Base-by-base conservation (phyloP, 2,113 vertebrate species). In the Strix aluco region DNA sequence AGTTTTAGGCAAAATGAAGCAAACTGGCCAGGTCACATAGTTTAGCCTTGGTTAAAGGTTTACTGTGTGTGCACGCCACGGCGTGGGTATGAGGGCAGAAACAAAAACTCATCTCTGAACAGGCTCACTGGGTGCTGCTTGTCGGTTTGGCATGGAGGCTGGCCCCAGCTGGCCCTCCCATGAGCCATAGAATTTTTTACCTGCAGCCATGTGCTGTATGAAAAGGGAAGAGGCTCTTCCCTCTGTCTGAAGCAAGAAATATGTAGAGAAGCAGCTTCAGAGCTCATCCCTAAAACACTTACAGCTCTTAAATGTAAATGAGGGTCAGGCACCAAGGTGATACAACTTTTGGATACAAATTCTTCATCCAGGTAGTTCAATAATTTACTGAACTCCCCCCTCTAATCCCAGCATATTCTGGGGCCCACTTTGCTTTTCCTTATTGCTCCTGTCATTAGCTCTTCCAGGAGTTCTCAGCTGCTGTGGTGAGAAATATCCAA, bases 121-220 rank as follows among this genome's bases (percentile, higher is more conserved):
- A 6, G 47, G 65, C 20, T 65, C 3, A 0, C 17, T 0, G 1
- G 27, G 58, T 0, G 0, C 71, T 78, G 75, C 67, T 81, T 0
- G 0, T 54, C 4, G 0, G 36, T 40, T 83, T 2, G 3, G 42
- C 4, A 0, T 2, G 26, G n/a, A 47, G 46, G 10, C 38, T 47
- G 69, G 12, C 47, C 36, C 65, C 72, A 59, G 47, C 11, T 2
- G 1, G 29, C 81, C 46, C 32, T 42, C 15, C 40, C 0, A 1
- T 1, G 8, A 40, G 40, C 72, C 69, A 40, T 40, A 75, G 51
- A 19, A 3, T 57, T 46, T 70, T 71, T 62, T 26, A 71, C 52
- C 70, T 74, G 81, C 47, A 81, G 36, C 40, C 57, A 8, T 1
- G 5, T 36, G 42, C 52, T 38, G 11, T 46, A 11, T 15, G 34